Base-by-base conservation (phyloP, 2,113 vertebrate genomes). In the Ariopsis seemanni region DNA sequence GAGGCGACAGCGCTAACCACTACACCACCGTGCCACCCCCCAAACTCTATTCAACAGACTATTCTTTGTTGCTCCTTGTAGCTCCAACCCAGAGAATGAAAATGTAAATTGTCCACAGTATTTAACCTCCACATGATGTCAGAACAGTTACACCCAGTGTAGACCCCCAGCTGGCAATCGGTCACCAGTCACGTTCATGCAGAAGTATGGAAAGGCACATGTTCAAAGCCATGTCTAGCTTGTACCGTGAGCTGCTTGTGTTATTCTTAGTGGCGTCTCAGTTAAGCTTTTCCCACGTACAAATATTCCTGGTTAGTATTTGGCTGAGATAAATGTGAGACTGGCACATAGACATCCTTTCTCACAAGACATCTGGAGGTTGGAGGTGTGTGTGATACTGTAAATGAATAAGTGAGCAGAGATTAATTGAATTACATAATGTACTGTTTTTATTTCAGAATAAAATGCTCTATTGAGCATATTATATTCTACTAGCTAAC, bases 291-390 rank as follows among this genome's bases (percentile, higher is more conserved):
- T 53, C 25, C 22, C 22, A 25, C 10, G n/a, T 77, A 25, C 48
- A 77, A 52, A 77, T n/a, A 53, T 77, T 11, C 11, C 50, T 78
- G 52, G 55, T 78, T 78, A 55, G 7, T 57, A 57, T 79, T 79
- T 57, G 22, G n/a, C 25, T 27, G 48, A 25, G 22, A 30, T 30
- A 30, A 79, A 79, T 79, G n/a, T 79, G 53, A 79, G 52, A 30
- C n/a, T 27, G 12, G 75, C 52, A 55, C 0, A 14, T 15, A 78
- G 22, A 52, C 25, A 7, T 78, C 52, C 75, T 27, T 78, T 53
- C 75, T 78, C 75, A 15, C 75, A 55, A 78, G 52, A 78, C 75
- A 78, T 78, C 50, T 55, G 52, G 50, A 78, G 75, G 52, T 48
- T 74, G 71, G 42, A 74, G 42, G 71, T 74, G 52, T 79, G 25